Percentiles rank a stretch among this genome's conserved stretches.
Evolutionary conservation across 2,797 vertebrate species (phyloP).

Genomic region (Channallabes apus): DNA sequence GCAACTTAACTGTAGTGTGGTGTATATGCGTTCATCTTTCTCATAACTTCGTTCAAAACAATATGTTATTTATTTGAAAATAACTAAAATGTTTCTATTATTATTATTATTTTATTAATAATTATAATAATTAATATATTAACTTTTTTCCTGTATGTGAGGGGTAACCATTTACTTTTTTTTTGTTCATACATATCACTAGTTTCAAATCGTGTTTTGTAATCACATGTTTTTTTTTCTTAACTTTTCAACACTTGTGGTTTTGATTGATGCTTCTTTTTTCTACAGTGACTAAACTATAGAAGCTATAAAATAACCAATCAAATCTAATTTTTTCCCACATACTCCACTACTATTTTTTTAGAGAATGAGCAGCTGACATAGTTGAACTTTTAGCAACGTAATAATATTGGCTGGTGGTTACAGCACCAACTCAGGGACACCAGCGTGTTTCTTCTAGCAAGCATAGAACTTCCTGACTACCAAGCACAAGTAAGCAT

Average conservation of each 20-base stretch:
- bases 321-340: not conserved
- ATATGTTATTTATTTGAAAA: no score
- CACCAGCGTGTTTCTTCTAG: not conserved
- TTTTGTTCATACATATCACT: not conserved
- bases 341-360: not conserved
- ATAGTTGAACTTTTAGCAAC: conserved; percentile 6
- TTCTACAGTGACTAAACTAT: not conserved
- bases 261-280: not conserved
- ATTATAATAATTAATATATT: no score
- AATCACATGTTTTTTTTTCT: not conserved
- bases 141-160: not conserved
- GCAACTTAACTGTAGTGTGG: conserved; percentile 23
- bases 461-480: not conserved
- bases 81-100: not conserved
- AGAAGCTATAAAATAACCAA: not conserved
- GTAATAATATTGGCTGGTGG: not conserved
- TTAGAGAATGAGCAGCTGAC: not conserved
- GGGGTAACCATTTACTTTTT: not conserved
- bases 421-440: not conserved
- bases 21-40: conserved; percentile 12
- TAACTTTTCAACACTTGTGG: not conserved
- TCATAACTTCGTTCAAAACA: not conserved
- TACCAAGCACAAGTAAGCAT: not conserved
- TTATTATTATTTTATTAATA: conserved; percentile 5
- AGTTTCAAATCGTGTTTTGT: not conserved